These are phyloP conservation scores for Sipha flava DNA, from an alignment of 1,140 invertebrate species.

Conservation along the genomic window DNA sequence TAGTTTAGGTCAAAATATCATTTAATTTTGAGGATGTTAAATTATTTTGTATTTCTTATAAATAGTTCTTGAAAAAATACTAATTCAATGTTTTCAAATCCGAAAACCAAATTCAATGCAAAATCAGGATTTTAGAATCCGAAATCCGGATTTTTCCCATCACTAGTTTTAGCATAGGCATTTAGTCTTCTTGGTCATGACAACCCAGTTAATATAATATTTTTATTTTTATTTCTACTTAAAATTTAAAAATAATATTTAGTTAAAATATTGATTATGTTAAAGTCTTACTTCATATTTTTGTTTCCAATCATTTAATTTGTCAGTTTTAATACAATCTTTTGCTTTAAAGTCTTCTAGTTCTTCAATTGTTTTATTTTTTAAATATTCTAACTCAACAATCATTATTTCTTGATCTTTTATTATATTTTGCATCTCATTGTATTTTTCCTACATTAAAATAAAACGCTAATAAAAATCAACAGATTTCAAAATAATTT, in stretches of 20 bases:
- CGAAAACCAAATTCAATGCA: too few species aligned
- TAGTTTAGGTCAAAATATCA: too few species aligned
- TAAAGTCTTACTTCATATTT: conserved; percentile 7
- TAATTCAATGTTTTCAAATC: too few species aligned
- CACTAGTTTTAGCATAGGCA: too few species aligned
- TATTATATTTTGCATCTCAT: conserved; percentile 16
- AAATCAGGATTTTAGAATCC: too few species aligned
- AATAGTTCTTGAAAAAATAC: too few species aligned
- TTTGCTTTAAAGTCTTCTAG: not conserved
- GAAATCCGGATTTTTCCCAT: too few species aligned
- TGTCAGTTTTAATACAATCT: conserved; percentile 6
- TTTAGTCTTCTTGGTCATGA: too few species aligned
- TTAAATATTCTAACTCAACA: not conserved
- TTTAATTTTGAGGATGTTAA: too few species aligned
- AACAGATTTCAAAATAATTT: too few species aligned
- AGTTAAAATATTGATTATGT: not conserved
- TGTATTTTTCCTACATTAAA: not conserved
- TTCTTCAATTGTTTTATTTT: not conserved
- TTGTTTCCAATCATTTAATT: conserved; percentile 29
- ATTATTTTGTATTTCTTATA: too few species aligned
- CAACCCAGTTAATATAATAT: not conserved
- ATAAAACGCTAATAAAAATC: not conserved
- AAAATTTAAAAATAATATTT: not conserved
- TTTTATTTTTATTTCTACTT: not conserved
- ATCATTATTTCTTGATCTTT: not conserved